These are phyloP conservation scores for Laticauda laticaudata DNA, from an alignment of 2,113 vertebrate genomes.

Conservation along the genomic window DNA sequence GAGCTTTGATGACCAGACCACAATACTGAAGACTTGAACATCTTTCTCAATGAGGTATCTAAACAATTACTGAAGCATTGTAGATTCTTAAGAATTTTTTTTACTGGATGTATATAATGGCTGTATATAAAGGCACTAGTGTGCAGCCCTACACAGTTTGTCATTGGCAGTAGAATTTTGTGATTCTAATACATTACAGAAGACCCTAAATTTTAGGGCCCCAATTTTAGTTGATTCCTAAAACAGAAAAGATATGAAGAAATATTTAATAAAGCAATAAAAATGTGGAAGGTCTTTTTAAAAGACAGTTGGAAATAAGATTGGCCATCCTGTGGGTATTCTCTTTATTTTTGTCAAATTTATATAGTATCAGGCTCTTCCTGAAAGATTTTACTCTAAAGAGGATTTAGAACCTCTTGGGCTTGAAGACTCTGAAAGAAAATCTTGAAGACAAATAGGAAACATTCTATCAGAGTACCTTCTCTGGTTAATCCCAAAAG, in stretches of 20 bases:
- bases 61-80: slow-evolving; percentile 62
- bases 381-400: neutral
- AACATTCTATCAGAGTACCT: neutral
- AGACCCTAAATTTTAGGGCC: no score
- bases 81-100: slow-evolving; percentile 69
- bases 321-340: neutral
- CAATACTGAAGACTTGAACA: slow-evolving; percentile 64
- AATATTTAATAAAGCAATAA: neutral
- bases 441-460: neutral
- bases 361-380: neutral
- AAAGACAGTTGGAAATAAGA: neutral
- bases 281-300: slow-evolving; percentile 1
- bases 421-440: neutral
- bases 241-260: slow-evolving; percentile 36
- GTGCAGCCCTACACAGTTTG: slow-evolving; percentile 79
- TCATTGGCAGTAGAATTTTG: slow-evolving; percentile 77
- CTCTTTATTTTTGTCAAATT: neutral
- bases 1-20: slow-evolving; percentile 69
- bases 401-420: neutral
- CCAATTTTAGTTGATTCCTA: slow-evolving; percentile 74
- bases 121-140: slow-evolving; percentile 94
- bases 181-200: slow-evolving; percentile 76
- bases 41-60: slow-evolving; percentile 73
- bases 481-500: neutral
- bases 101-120: slow-evolving; percentile 73